Evolutionary conservation across 2,113 vertebrate species (phyloP).

Genomic region (Trematomus loennbergii): DNA sequence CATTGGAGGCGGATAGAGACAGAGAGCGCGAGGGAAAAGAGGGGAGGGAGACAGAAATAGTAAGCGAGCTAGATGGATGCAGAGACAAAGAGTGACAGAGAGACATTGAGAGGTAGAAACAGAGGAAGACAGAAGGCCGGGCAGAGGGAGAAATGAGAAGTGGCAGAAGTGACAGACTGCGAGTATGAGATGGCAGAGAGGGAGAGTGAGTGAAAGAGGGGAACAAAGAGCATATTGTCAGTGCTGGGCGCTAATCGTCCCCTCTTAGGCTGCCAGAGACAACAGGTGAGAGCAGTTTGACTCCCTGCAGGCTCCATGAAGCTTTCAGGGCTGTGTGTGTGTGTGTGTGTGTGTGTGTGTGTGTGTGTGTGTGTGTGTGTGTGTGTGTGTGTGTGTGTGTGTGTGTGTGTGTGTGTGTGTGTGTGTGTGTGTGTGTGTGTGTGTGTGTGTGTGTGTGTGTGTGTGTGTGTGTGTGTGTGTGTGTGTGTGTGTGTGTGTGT

Average conservation of each 20-base stretch:
- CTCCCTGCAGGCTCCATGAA: conserved; percentile 82
- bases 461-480: conserved; percentile 41
- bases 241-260: conserved; percentile 79
- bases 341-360: conserved; percentile 48
- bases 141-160: conserved; percentile 53
- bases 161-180: conserved; percentile 69
- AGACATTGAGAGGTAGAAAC: conserved; percentile 58
- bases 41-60: conserved; percentile 66
- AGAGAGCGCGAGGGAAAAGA: conserved; percentile 31
- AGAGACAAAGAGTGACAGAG: conserved; percentile 57
- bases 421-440: conserved; percentile 31
- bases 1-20: conserved; percentile 61
- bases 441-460: conserved; percentile 27
- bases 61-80: conserved; percentile 46
- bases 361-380: conserved; percentile 36
- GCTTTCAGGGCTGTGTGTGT: conserved; percentile 67
- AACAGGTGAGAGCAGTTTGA: conserved; percentile 87
- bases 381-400: conserved; percentile 26
- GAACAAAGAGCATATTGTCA: conserved; percentile 82
- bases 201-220: conserved; percentile 61
- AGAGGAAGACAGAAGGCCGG: conserved; percentile 56
- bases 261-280: conserved; percentile 83
- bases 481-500: conserved; percentile 31
- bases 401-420: conserved; percentile 41
- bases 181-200: conserved; percentile 68